phyloP scores from a whole-genome alignment of 2,113 vertebrate genomes.

The Hipposideros armiger region DNA sequence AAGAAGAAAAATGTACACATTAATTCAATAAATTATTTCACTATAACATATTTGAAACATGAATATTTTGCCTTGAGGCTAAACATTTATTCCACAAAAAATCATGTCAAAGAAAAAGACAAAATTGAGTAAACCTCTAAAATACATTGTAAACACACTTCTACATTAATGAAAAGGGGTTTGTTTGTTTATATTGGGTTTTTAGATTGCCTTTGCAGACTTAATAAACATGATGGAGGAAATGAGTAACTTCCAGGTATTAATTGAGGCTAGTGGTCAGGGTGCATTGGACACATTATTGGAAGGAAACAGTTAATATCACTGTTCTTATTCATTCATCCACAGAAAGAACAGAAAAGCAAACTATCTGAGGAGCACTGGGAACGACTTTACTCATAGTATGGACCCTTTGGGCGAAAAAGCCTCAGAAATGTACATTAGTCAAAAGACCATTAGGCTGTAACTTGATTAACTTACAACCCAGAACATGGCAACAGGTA shows the following conservation, averaged over 20 bases:
- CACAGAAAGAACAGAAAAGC: conserved; percentile 70
- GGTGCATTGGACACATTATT: neutral
- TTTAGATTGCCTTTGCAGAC: neutral
- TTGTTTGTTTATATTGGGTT: conserved; percentile 47
- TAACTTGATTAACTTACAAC: conserved; percentile 69
- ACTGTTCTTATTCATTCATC: conserved; percentile 66
- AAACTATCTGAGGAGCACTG: conserved; percentile 54
- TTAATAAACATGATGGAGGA: conserved; percentile 52
- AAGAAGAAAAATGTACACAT: neutral
- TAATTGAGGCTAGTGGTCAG: neutral
- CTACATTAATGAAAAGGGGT: conserved; percentile 53
- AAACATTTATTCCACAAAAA: conserved; percentile 52
- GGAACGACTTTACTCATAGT: conserved; percentile 65
- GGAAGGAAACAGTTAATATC: conserved; percentile 59
- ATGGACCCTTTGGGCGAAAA: conserved; percentile 46
- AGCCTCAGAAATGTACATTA: conserved; percentile 57
- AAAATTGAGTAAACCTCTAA: conserved; percentile 7
- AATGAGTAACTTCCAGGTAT: neutral
- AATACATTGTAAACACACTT: conserved; percentile 33
- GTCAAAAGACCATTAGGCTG: conserved; percentile 58
- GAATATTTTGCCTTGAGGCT: conserved; percentile 2
- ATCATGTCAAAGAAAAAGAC: neutral
- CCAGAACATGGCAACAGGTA: conserved; percentile 31
- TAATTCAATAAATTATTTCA: conserved; percentile 51
- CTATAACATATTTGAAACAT: neutral